Conservation (phyloP, 2,888 invertebrate species). For the Lysandra coridon region DNA sequence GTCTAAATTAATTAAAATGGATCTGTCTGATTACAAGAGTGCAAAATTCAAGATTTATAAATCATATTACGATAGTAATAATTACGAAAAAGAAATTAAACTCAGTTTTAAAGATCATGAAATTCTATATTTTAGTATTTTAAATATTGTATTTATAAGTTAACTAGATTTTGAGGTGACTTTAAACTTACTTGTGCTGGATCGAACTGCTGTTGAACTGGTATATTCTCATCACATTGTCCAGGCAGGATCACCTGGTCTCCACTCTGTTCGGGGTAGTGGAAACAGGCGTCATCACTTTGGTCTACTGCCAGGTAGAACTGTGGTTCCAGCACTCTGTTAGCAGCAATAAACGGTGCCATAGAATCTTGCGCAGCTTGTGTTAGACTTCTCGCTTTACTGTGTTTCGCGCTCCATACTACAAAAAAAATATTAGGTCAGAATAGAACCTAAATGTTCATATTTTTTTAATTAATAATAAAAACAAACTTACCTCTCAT, state of each 20-base stretch:
- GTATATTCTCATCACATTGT: constrained; percentile 59
- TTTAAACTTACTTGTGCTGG: constrained; percentile 47
- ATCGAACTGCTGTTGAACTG: constrained; percentile 54
- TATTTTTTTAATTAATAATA: neutral
- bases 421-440: constrained; percentile 35
- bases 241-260: constrained; percentile 61
- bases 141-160: no score
- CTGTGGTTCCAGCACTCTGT: constrained; percentile 50
- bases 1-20: no score
- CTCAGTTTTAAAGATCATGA: no score
- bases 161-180: neutral
- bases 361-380: constrained; percentile 49
- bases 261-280: constrained; percentile 56
- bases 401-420: constrained; percentile 73
- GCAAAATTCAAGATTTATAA: no score
- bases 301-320: constrained; percentile 57
- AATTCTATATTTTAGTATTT: no score
- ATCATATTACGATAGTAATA: no score
- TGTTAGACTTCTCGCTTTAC: constrained; percentile 51
- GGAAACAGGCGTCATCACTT: constrained; percentile 60
- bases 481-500: constrained; percentile 54
- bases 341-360: constrained; percentile 47
- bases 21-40: no score
- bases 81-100: no score
- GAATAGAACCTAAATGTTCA: neutral